Evolutionary conservation across 2,888 invertebrate species (phyloP), one percentile per base, ranked within the genome.

Genomic region (Cryptocheilus praepositus): DNA sequence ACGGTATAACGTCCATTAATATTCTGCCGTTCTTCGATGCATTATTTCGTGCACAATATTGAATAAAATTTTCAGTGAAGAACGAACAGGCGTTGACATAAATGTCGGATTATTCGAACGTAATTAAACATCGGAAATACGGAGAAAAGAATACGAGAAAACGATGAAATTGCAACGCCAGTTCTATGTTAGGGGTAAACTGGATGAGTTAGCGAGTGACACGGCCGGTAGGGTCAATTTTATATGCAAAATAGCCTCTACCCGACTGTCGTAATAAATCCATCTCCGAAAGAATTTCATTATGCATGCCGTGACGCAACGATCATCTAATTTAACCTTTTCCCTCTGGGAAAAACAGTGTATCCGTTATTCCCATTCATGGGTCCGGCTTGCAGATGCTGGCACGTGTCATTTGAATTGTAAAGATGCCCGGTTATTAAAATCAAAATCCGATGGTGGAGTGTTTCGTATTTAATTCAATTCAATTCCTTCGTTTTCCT

Each of bases 371-470:
- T 71, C 71, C 25, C 60, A 82, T 80, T 82, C 80, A 81, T 82
- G 67, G 80, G 44, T 71, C 73, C 54, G 68, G 36, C 73, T 69
- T 68, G 74, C 83, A 85, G 85, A 80, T 85, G 83, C 77, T 82
- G 62, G 83, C 76, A 4, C 15, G 52, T 58, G 69, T 76, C 68
- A 80, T 86, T 84, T 86, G 85, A 83, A 86, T 83, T 84, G 81
- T 82, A 84, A 84, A 84, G 81, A 68, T 67, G 70, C 63, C 67
- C 64, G 65, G 81, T 83, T 85, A 85, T 85, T 84, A 85, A 81
- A 86, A 77, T 64, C 51, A 25, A 60, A 58, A 11, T 36, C 13
- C 36, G 36, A 11, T 11, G 36, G 36, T 1, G 11, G 36, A 36
- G 13, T 36, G 8, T 7, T 36, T 36, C 36, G 8, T 8, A 36